A percentile compares a stretch with the other conserved stretches of the same genome.
Evolutionary conservation across 2,113 vertebrate genomes (phyloP).

Genomic region (Cariama cristata): DNA sequence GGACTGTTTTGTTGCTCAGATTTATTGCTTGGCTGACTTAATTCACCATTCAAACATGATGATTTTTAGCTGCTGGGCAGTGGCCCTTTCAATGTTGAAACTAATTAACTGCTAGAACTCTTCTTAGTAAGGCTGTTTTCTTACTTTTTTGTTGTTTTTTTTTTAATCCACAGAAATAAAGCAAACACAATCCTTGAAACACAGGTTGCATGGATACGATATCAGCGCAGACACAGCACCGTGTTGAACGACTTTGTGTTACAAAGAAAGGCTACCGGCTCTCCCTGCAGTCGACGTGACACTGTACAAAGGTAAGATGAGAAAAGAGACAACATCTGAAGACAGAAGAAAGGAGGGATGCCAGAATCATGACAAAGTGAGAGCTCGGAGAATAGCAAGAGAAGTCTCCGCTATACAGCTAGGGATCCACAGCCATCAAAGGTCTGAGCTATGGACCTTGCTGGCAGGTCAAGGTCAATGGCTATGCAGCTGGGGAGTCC

Average conservation of each 20-base stretch:
- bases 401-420: accelerated
- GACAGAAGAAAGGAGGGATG: background rate
- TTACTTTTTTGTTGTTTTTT: background rate
- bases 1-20: slow-evolving; percentile 48
- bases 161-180: slow-evolving; percentile 1
- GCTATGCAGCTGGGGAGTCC: background rate
- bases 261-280: background rate
- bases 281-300: background rate
- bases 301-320: background rate
- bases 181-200: background rate
- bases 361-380: background rate
- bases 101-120: slow-evolving; percentile 56
- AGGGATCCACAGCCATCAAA: background rate
- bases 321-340: background rate
- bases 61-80: slow-evolving; percentile 65
- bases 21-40: slow-evolving; percentile 66
- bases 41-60: slow-evolving; percentile 49
- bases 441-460: background rate
- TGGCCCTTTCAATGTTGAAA: slow-evolving; percentile 44
- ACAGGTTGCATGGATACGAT: background rate
- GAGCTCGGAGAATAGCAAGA: background rate
- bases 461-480: background rate
- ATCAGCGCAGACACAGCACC: background rate
- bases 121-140: background rate
- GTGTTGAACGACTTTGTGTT: background rate